Base-by-base conservation (phyloP, 2,888 invertebrate species). In the Rosalia funebris region DNA sequence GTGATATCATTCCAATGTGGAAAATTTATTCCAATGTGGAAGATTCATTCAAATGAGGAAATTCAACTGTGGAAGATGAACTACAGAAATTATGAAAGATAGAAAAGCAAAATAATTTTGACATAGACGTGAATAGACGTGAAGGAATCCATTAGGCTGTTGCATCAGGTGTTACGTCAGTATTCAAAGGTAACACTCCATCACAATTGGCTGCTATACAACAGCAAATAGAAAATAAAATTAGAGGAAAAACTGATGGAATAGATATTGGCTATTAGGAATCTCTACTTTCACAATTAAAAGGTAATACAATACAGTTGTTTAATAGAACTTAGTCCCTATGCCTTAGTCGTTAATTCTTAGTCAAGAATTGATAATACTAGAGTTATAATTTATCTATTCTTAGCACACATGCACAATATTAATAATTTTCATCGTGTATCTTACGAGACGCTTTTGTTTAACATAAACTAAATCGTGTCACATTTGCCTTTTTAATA, bases 201-300 rank as follows among this genome's bases (percentile, higher is more conserved):
- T 84, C 86, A 1, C 96, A 98, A 80, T 83, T 99, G 67, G 89
- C 90, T 70, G 88, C 91, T 54, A 83, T 99, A 69, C 93, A 95
- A 76, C 82, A 84, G 17, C 91, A 93, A 79, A 96, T 99, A 74
- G 93, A 93, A 80, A 84, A 84, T 12, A 98, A 97, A 84, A 91
- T 98, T 62, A 86, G 86, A 71, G 90, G 91, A 0, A 89, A 91
- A 64, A 89, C 88, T 41, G 96, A 94, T 82, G 96, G 96, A 11
- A 90, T 97, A 42, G 98, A 98, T 83, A 91, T 98, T 65, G 95
- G 95, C 42, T 99, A 98, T 82, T 99, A 98, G 98, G 98, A 99
- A 84, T 94, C 95, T 45, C 83, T 99, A 66, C 84, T 97, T 31
- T 94, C 94, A n/a, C 96, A 97, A 80, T 84, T 99, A 7, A 96